Evolutionary conservation across 2,113 vertebrate species (phyloP).

Genomic region (Serinus canaria): DNA sequence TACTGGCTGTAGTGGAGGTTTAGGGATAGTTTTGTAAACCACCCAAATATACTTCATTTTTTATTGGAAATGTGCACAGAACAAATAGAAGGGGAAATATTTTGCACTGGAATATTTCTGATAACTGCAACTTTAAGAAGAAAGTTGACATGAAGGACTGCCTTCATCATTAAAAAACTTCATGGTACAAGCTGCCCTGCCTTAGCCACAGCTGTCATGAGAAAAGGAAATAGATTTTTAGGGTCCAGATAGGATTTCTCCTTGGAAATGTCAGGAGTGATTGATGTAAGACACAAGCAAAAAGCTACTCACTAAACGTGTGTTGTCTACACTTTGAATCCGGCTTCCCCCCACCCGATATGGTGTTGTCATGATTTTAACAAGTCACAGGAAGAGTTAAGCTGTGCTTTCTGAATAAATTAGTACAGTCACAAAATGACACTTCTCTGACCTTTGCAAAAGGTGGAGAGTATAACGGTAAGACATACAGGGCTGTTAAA

Average conservation of each 20-base stretch:
- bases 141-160: constrained; percentile 27
- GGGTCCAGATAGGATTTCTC: constrained; percentile 54
- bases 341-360: neutral
- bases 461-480: constrained; percentile 46
- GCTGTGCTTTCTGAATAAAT: constrained; percentile 62
- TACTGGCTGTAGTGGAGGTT: neutral
- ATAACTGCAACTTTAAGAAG: constrained; percentile 32
- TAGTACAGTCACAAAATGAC: constrained; percentile 65
- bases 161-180: constrained; percentile 36
- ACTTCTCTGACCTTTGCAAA: constrained; percentile 23
- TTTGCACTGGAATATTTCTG: neutral
- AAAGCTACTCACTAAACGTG: constrained; percentile 52
- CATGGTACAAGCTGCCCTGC: constrained; percentile 34
- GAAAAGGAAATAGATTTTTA: constrained; percentile 52
- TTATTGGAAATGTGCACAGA: neutral
- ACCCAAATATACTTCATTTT: neutral
- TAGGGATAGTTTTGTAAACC: neutral
- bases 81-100: neutral
- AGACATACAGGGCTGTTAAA: constrained; percentile 52
- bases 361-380: constrained; percentile 66
- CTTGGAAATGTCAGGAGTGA: constrained; percentile 57
- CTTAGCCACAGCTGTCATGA: constrained; percentile 57
- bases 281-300: constrained; percentile 55
- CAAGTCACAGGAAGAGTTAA: constrained; percentile 18
- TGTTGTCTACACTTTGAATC: constrained; percentile 55